Percentiles rank a stretch among this genome's conserved stretches.
These are phyloP conservation scores for Polyergus mexicanus DNA, from an alignment of 1,140 invertebrate species.

Conservation along the genomic window DNA sequence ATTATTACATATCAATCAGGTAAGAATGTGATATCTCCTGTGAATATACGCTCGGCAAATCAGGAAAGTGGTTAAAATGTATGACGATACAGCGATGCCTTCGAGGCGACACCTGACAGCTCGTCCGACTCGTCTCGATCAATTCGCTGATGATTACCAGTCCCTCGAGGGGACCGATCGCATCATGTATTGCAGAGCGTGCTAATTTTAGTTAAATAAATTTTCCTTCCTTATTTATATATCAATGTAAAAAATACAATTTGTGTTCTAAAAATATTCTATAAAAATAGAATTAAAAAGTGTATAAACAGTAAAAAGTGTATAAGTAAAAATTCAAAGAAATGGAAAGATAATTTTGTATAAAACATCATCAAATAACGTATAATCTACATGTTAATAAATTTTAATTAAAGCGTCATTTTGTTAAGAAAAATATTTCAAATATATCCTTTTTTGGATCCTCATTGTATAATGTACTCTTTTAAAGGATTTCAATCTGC, in stretches of 20 bases:
- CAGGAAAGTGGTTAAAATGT: background rate
- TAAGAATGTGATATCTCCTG: background rate
- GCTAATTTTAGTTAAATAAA: constrained; percentile 5
- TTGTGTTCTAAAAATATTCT: too few relatives aligned
- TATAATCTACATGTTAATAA: too few relatives aligned
- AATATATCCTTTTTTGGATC: too few relatives aligned
- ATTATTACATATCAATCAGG: constrained; percentile 1
- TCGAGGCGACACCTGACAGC: constrained; percentile 27
- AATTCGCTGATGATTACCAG: constrained; percentile 3
- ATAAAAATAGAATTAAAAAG: too few relatives aligned
- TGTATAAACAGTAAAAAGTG: too few relatives aligned
- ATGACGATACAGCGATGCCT: background rate
- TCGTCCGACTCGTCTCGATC: constrained; percentile 28
- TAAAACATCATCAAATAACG: too few relatives aligned
- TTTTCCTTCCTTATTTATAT: constrained; percentile 2
- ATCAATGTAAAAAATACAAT: background rate
- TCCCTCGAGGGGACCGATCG: background rate
- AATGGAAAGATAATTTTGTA: too few relatives aligned
- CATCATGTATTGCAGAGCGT: background rate
- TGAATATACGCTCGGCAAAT: background rate
- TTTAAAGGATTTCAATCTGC: too few relatives aligned
- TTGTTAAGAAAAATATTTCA: too few relatives aligned
- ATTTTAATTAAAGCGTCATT: too few relatives aligned
- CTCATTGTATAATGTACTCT: too few relatives aligned
- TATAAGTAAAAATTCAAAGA: too few relatives aligned